phyloP scores from a whole-genome alignment of 2,888 invertebrate species.

The Timandra comae region DNA sequence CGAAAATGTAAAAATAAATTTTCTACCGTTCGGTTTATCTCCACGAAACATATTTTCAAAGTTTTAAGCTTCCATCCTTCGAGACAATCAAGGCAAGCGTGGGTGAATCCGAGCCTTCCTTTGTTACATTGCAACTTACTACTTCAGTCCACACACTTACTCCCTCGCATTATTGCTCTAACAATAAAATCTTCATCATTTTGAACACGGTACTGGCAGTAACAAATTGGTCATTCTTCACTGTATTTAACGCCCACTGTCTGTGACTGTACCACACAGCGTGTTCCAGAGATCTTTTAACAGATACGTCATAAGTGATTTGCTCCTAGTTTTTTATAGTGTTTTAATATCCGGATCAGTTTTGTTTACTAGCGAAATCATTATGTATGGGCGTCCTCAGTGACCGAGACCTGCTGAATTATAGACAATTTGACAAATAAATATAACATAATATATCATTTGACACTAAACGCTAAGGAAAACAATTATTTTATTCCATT shows the following conservation, averaged over 20 bases:
- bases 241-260: constrained; percentile 47
- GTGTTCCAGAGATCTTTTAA: constrained; percentile 4
- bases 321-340: too few species aligned
- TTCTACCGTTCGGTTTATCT: constrained; percentile 24
- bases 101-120: constrained; percentile 40
- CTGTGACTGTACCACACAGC: constrained; percentile 20
- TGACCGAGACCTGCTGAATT: too few species aligned
- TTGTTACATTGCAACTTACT: constrained; percentile 56
- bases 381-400: too few species aligned
- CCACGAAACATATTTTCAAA: constrained; percentile 26
- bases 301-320: too few species aligned
- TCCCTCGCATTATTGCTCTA: constrained; percentile 37
- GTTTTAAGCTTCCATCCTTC: constrained; percentile 39
- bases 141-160: constrained; percentile 49
- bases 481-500: too few species aligned
- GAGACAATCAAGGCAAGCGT: constrained; percentile 47
- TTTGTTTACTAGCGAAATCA: too few species aligned
- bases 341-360: too few species aligned
- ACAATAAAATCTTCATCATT: constrained; percentile 66
- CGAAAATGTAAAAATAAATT: too few species aligned
- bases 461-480: too few species aligned
- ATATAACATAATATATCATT: too few species aligned
- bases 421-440: too few species aligned
- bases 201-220: constrained; percentile 46
- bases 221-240: constrained; percentile 67